phyloP scores from a whole-genome alignment of 2,888 invertebrate genomes.

The Eumacrocentrus americanus region DNA sequence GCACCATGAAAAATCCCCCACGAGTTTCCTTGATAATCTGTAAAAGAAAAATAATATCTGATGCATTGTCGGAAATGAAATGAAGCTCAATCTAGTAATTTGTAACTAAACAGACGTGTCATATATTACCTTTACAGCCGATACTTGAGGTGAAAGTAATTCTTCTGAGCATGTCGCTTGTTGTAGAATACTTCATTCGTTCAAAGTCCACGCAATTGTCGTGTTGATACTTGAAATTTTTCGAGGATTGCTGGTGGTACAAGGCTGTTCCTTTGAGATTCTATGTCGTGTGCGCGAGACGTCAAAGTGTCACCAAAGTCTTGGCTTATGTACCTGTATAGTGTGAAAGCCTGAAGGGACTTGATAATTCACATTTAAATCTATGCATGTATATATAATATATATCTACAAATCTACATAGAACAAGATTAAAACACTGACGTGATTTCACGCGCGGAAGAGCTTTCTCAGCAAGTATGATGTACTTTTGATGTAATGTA shows the following conservation, averaged over 20 bases:
- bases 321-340: too few relatives aligned
- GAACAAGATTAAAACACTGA: neutral
- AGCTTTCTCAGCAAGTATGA: neutral
- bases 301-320: neutral
- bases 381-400: neutral
- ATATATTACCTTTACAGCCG: too few relatives aligned
- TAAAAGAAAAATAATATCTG: neutral
- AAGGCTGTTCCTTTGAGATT: neutral
- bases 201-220: neutral
- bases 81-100: neutral
- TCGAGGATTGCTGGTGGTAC: neutral
- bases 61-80: neutral
- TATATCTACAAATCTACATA: neutral
- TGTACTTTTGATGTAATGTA: conserved; percentile 2
- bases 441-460: neutral
- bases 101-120: neutral
- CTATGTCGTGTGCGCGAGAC: neutral
- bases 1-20: conserved; percentile 12
- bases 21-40: neutral
- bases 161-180: conserved; percentile 3
- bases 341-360: neutral
- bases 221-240: neutral
- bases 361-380: neutral
- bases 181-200: neutral
- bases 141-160: neutral